A percentile compares a stretch with the other conserved stretches of the same genome.
These are phyloP conservation scores for Drosophila mimica DNA, from an alignment of 2,888 invertebrate genomes.

Conservation along the genomic window DNA sequence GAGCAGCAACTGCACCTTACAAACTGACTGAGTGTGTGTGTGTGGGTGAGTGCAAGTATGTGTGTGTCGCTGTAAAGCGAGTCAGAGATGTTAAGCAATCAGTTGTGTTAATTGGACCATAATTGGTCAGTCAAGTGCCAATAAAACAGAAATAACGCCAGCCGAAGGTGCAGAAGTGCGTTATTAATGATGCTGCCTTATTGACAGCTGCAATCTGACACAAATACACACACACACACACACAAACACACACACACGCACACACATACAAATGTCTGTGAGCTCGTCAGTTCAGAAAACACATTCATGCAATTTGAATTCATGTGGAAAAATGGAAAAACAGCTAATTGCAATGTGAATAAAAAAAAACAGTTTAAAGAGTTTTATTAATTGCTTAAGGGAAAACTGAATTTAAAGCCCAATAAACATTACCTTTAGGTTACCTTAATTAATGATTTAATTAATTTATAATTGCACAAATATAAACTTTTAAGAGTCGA, in stretches of 20 bases:
- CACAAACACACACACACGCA: not conserved
- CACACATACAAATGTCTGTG: not conserved
- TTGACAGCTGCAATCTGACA: constrained; percentile 48
- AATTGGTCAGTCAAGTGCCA: constrained; percentile 77
- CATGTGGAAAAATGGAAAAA: constrained; percentile 9
- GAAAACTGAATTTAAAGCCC: not conserved
- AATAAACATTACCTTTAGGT: not conserved
- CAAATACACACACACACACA: constrained; percentile 20
- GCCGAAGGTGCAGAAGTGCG: constrained; percentile 59
- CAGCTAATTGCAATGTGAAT: not conserved
- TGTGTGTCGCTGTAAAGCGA: constrained; percentile 17
- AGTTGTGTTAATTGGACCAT: constrained; percentile 78
- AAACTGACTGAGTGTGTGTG: not conserved
- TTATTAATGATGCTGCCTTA: constrained; percentile 71
- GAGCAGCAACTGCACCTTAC: not conserved
- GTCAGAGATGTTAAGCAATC: constrained; percentile 67
- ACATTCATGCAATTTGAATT: not conserved
- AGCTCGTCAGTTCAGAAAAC: not conserved
- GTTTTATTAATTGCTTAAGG: not conserved
- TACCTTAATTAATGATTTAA: not conserved
- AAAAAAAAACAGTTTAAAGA: not conserved
- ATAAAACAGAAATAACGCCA: constrained; percentile 31
- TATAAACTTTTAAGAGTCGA: not conserved
- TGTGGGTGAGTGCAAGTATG: not conserved
- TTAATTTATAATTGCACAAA: not conserved